These are phyloP conservation scores for Pararge aegeria DNA, from an alignment of 1,140 invertebrate species.

Conservation along the genomic window DNA sequence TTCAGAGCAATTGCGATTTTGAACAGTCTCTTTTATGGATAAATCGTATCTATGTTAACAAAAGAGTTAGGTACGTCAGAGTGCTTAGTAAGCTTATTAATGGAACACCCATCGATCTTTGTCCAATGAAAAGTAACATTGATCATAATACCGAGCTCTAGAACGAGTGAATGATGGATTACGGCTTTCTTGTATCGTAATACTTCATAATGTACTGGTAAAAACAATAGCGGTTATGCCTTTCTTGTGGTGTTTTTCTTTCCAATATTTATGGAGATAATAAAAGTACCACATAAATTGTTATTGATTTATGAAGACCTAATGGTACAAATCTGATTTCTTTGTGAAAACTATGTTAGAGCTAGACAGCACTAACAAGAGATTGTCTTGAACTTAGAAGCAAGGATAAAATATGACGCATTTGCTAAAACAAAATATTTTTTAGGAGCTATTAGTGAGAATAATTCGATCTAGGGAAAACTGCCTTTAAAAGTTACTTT, in stretches of 20 bases:
- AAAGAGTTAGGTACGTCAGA: conserved; percentile 30
- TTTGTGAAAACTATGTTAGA: not conserved
- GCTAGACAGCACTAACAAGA: not conserved
- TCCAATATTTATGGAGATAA: not conserved
- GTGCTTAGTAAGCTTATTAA: conserved; percentile 39
- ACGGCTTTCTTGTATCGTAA: conserved; percentile 22
- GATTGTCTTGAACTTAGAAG: not conserved
- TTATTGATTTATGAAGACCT: not conserved
- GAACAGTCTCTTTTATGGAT: no score
- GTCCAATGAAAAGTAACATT: conserved; percentile 44
- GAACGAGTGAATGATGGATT: conserved; percentile 39
- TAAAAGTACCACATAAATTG: not conserved
- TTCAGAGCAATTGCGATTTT: no score
- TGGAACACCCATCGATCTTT: conserved; percentile 40
- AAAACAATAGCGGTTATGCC: not conserved
- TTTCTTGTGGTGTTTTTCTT: not conserved
- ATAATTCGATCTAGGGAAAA: no score
- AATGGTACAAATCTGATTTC: not conserved
- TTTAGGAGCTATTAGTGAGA: no score
- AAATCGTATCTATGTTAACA: no score
- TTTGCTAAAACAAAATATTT: no score
- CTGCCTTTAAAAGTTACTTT: no score
- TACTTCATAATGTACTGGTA: conserved; percentile 12
- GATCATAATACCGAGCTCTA: conserved; percentile 33
- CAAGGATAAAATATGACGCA: no score